phyloP scores from a whole-genome alignment of 2,797 vertebrate species.

The Apogon talboti region DNA sequence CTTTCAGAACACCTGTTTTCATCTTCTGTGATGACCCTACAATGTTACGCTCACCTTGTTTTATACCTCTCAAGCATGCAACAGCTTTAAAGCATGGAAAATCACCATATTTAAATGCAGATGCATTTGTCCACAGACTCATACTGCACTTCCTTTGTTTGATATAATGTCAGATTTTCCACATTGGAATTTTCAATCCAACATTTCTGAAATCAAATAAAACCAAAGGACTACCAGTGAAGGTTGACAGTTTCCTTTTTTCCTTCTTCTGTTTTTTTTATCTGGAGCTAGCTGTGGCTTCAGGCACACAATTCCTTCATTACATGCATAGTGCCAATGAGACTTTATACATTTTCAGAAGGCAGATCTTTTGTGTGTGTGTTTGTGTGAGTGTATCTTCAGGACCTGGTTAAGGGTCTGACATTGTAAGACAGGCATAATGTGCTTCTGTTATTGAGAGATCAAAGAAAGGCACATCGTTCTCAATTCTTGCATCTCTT shows the following conservation, averaged over 20 bases:
- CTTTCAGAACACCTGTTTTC: constrained; percentile 20
- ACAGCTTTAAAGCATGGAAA: constrained; percentile 31
- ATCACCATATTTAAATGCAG: constrained; percentile 52
- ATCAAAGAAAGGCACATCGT: constrained; percentile 73
- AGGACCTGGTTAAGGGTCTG: constrained; percentile 63
- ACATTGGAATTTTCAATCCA: constrained; percentile 40
- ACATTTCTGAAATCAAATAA: constrained; percentile 60
- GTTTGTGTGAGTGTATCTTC: constrained; percentile 34
- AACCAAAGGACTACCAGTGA: constrained; percentile 44
- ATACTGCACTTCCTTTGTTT: constrained; percentile 33
- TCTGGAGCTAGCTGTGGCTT: constrained; percentile 53
- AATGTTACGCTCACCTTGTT: constrained; percentile 18
- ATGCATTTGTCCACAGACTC: constrained; percentile 44
- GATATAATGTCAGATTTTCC: constrained; percentile 48
- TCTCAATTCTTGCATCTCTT: constrained; percentile 51
- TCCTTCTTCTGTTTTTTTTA: constrained; percentile 3
- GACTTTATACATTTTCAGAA: constrained; percentile 62
- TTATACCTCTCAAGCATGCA: constrained; percentile 27
- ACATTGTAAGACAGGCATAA: constrained; percentile 59
- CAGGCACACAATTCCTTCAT: constrained; percentile 57
- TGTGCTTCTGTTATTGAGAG: constrained; percentile 64
- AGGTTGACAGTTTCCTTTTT: constrained; percentile 42
- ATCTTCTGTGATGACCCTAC: constrained; percentile 29
- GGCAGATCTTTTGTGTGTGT: constrained; percentile 39
- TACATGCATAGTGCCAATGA: constrained; percentile 58